Base-by-base conservation (phyloP, 2,113 vertebrate species). In the Atherinomorus stipes region DNA sequence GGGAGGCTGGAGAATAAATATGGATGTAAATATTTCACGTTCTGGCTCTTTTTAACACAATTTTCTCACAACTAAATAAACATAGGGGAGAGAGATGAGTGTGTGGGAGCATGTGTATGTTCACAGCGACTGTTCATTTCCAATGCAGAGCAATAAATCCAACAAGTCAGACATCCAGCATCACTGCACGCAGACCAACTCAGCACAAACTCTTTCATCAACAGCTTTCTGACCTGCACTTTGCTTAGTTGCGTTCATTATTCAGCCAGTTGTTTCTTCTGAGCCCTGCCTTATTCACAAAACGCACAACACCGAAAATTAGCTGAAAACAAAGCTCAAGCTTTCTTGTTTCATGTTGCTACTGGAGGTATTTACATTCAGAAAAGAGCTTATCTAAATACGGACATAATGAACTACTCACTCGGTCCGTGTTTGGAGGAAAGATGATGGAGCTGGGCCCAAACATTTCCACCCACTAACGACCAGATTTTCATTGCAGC, bases 401-500 rank as follows among this genome's bases (percentile, higher is more conserved):
- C 4, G 3, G 40, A 61, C 28, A 6, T 63, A 58, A 52, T 37
- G 63, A 69, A 79, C 16, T 81, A 89, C 83, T 85, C 86, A 92
- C 92, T 88, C 85, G 77, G 90, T 91, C 86, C 78, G 31, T 80
- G 63, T 71, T 75, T 62, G 64, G 15, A 59, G 56, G 22, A 0
- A 15, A 81, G 58, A 75, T 61, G 82, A 78, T 84, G 77, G 72
- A 82, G 63, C 47, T 18, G 74, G 73, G 77, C 75, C 71, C 85
- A 28, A 64, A 74, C 65, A 81, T 60, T 74, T 88, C 84, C 92
- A 87, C 89, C 91, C 89, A 89, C 90, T 81, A 61, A 61, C 86
- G 83, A 44, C 77, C 88, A 66, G 88, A 78, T 88, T 90, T 83
- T 89, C 85, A 90, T 92, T 89, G 87, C 92, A 88, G 90, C 91